These are phyloP conservation scores for Onychostruthus taczanowskii DNA, from an alignment of 2,113 vertebrate species.

Conservation along the genomic window DNA sequence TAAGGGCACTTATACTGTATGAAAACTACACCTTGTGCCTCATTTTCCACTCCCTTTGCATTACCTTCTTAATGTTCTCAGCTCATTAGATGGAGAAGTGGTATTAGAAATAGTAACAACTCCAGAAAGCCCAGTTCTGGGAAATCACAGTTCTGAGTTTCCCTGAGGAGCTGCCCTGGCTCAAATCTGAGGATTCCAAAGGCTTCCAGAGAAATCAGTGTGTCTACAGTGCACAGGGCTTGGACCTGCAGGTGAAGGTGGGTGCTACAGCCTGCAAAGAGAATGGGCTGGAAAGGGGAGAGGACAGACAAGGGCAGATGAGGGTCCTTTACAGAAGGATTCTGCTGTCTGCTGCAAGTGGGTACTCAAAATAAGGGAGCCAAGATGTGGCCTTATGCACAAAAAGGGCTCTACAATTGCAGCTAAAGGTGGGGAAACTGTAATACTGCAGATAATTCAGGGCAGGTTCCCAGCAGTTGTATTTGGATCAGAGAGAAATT, in stretches of 20 bases:
- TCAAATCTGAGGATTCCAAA: neutral
- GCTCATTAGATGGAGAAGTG: accelerated
- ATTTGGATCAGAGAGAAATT: neutral
- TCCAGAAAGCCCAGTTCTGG: neutral
- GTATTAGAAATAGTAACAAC: neutral
- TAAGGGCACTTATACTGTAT: accelerated
- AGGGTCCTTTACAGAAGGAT: neutral
- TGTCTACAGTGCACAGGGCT: neutral
- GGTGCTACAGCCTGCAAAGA: neutral
- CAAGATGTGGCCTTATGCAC: neutral
- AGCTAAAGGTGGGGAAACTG: neutral
- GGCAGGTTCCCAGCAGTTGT: neutral
- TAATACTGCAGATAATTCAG: neutral
- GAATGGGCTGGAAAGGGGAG: neutral
- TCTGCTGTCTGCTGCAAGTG: neutral
- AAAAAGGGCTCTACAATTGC: neutral
- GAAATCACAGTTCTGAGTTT: neutral
- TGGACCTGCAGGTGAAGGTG: neutral
- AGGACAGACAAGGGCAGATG: neutral
- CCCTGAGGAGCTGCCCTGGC: neutral
- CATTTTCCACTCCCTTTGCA: neutral
- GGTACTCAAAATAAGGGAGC: neutral
- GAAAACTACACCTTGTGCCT: neutral
- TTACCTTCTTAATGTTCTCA: neutral
- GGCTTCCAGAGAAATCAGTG: neutral